phyloP scores from a whole-genome alignment of 2,888 invertebrate species.

The Temnothorax ravouxi region DNA sequence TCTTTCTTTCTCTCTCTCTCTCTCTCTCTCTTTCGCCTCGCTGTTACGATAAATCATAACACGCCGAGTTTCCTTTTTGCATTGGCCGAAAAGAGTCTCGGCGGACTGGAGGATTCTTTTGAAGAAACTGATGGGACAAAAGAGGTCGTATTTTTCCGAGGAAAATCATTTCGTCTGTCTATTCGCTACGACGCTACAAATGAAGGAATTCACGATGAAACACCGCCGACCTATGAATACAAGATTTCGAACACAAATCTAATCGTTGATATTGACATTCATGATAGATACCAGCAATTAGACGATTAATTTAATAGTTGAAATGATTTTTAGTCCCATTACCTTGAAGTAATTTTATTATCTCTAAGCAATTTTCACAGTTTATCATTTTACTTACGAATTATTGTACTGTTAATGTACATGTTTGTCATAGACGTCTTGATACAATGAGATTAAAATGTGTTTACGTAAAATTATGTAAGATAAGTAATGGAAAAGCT shows the following conservation, averaged over 20 bases:
- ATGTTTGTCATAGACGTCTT: neutral
- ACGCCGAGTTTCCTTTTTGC: conserved; percentile 61
- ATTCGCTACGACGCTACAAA: neutral
- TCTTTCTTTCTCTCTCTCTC: neutral
- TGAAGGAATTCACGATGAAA: conserved; percentile 26
- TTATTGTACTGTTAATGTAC: neutral
- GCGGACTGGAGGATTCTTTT: conserved; percentile 52
- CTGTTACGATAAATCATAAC: conserved; percentile 74
- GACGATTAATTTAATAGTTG: neutral
- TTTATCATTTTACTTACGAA: neutral
- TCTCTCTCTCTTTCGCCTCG: conserved; percentile 22
- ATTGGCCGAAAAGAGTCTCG: conserved; percentile 61
- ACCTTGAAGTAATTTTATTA: conserved; percentile 16
- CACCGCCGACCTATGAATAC: conserved; percentile 24
- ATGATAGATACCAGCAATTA: neutral
- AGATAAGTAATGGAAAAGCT: neutral
- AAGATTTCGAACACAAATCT: conserved; percentile 15
- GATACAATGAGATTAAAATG: neutral
- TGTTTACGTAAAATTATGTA: neutral
- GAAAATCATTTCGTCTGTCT: conserved; percentile 49
- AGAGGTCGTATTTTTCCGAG: conserved; percentile 61
- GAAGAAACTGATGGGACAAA: conserved; percentile 61
- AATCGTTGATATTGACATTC: neutral
- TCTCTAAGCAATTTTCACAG: neutral
- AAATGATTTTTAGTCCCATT: neutral